A percentile compares a stretch with the other conserved stretches of the same genome.
Conservation (phyloP, 2,797 vertebrate species). For the Etheostoma nigrum region DNA sequence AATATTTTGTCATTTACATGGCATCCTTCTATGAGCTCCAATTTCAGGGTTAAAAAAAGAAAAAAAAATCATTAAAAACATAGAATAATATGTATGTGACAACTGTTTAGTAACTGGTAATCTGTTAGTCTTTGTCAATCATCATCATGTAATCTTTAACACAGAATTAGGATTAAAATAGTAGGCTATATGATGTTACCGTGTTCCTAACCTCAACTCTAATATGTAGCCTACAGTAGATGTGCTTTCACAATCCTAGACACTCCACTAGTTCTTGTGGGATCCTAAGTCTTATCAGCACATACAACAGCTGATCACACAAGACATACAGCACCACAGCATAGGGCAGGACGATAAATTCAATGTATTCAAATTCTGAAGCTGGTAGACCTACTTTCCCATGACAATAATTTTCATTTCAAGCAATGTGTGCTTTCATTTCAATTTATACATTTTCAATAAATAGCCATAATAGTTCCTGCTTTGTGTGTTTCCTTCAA, state of each 20-base stretch:
- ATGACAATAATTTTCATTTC: no score
- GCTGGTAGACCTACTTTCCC: no score
- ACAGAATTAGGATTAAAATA: constrained; percentile 1
- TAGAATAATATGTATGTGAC: neutral
- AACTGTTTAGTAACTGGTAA: neutral
- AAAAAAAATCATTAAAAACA: neutral
- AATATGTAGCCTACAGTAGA: neutral
- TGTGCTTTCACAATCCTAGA: neutral
- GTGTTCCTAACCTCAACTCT: neutral
- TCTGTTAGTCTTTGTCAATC: neutral
- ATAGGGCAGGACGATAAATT: no score
- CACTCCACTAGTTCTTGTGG: neutral
- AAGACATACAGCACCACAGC: neutral
- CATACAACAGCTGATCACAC: constrained; percentile 17
- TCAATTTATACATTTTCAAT: no score
- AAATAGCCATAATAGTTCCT: no score
- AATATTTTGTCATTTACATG: constrained; percentile 30
- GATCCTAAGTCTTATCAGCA: constrained; percentile 7
- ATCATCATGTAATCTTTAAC: neutral
- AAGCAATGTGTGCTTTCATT: no score
- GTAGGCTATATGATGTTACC: no score
- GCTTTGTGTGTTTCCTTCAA: no score
- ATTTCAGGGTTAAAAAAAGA: neutral
- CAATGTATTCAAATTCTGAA: no score
- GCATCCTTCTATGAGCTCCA: constrained; percentile 12